phyloP scores from a whole-genome alignment of 2,113 vertebrate genomes.

The Atlantisia rogersi region DNA sequence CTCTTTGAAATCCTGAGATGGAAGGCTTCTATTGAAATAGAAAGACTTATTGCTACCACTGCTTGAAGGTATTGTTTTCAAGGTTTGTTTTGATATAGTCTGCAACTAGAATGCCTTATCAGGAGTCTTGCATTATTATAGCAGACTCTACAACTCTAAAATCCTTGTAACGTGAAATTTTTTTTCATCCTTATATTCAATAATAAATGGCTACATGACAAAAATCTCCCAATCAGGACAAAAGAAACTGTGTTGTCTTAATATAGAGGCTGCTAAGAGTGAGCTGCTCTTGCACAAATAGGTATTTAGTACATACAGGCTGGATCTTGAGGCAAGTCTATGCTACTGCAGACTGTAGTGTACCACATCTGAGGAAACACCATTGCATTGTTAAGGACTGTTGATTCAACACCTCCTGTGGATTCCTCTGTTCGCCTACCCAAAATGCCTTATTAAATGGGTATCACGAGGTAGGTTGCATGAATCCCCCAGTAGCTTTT shows the following conservation, averaged over 20 bases:
- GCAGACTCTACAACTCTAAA: not conserved
- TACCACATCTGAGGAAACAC: not conserved
- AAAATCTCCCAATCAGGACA: slow-evolving; percentile 6
- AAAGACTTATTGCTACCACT: slow-evolving; percentile 17
- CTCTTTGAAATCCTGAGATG: slow-evolving; percentile 35
- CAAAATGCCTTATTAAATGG: not conserved
- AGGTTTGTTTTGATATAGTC: slow-evolving; percentile 22
- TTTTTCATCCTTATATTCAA: slow-evolving; percentile 4
- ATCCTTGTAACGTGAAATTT: not conserved
- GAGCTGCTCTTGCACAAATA: not conserved
- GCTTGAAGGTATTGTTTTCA: slow-evolving; percentile 35
- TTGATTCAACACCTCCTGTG: not conserved
- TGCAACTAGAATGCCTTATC: not conserved
- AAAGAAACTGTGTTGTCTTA: not conserved
- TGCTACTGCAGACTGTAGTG: not conserved
- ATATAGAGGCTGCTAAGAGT: not conserved
- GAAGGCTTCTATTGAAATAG: slow-evolving; percentile 58
- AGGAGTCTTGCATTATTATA: not conserved
- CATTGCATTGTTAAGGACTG: not conserved
- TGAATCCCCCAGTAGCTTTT: not conserved
- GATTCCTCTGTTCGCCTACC: not conserved
- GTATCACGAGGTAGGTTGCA: not conserved
- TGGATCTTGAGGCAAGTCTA: not conserved
- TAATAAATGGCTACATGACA: slow-evolving; percentile 18
- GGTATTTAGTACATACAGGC: not conserved